Evolutionary conservation across 2,113 vertebrate genomes (phyloP).

Genomic region (Opisthocomus hoazin): DNA sequence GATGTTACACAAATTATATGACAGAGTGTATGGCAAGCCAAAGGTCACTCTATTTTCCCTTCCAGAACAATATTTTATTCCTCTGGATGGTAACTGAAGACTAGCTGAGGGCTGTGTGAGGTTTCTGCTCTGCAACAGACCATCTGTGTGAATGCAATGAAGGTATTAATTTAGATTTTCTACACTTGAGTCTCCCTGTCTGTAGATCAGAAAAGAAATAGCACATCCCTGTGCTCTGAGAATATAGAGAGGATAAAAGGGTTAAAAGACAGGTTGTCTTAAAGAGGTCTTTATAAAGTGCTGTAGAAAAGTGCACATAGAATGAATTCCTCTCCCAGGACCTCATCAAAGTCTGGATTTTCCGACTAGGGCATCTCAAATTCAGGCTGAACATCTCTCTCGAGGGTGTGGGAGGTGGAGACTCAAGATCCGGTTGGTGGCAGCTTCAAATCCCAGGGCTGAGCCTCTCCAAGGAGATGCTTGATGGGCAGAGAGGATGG

Average conservation of each 20-base stretch:
- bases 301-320: neutral
- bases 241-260: neutral
- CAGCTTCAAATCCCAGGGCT: neutral
- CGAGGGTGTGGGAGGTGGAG: neutral
- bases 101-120: neutral
- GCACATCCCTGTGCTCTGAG: rapidly evolving
- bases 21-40: neutral
- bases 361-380: neutral
- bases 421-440: rapidly evolving
- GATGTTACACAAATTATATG: neutral
- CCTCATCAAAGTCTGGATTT: neutral
- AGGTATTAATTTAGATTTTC: neutral
- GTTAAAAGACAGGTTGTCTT: neutral
- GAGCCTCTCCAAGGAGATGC: neutral
- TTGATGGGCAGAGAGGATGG: neutral
- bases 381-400: neutral
- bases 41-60: neutral
- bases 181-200: neutral
- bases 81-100: rapidly evolving
- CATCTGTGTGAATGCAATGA: neutral
- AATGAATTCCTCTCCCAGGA: neutral
- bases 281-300: neutral
- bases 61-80: neutral
- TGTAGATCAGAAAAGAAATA: neutral
- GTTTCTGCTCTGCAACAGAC: neutral